Base-by-base conservation (phyloP, 2,888 invertebrate genomes). In the Drosophila subsilvestris region DNA sequence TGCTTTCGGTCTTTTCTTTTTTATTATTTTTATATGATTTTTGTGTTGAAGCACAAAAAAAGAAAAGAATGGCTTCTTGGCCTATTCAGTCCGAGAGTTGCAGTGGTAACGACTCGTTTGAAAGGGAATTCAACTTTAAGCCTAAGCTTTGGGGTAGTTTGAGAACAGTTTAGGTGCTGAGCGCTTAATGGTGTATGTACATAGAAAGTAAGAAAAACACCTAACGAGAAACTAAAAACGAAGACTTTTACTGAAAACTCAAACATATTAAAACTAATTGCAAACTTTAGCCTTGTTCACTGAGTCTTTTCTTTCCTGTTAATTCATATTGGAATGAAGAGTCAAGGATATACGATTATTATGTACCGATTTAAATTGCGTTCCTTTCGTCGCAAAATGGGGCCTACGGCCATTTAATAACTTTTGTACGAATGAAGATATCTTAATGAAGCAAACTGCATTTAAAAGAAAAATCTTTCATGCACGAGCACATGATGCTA, bases 81-180 rank as follows among this genome's bases (percentile, higher is more conserved):
- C 18, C 69, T 48, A 69, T 69, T 69, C 72, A 69, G 17, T 32
- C n/a, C 14, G 22, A 37, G 27, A 49, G 37, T 71, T 47, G 68
- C 68, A 68, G 48, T 69, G 72, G 62, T 54, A 71, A 61, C 71
- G 72, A 71, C 62, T 61, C 53, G 48, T 61, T 53, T 69, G 42
- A 47, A 69, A 60, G 18, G 47, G 44, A 49, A 62, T 43, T 68
- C 48, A 22, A 43, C 48, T 49, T 56, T 56, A 22, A 14, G 25
- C 20, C 45, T 32, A n/a, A 25, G 14, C 57, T 55, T 56, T 18
- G 32, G 4, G 37, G n/a, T n/a, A 37, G n/a, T 14, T 37, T 29
- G 12, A 3, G 12, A 12, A 20, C 12, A 32, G 22, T 65, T 18
- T 29, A 48, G 67, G 55, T 43, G 54, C 55, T 67, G 22, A 67